A percentile compares a stretch with the other conserved stretches of the same genome.
phyloP scores from a whole-genome alignment of 1,140 invertebrate species.

The Triops cancriformis region DNA sequence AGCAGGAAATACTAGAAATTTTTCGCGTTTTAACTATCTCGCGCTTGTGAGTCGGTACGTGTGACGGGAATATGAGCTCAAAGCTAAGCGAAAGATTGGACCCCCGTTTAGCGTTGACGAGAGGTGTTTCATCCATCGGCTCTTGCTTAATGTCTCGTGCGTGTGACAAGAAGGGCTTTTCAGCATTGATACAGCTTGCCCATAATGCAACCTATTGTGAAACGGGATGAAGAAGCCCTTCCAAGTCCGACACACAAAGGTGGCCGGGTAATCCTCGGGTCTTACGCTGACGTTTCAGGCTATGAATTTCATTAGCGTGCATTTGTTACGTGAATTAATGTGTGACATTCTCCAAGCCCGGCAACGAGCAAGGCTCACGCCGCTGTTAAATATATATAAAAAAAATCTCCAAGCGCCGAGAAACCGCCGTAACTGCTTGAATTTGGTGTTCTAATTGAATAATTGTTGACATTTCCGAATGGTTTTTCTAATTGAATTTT shows the following conservation, averaged over 20 bases:
- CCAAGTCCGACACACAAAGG: not conserved
- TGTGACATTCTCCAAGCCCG: not conserved
- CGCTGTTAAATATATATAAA: no score
- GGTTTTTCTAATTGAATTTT: slow-evolving; percentile 30
- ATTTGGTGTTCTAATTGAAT: slow-evolving; percentile 2
- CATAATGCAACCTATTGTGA: not conserved
- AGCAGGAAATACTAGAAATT: no score
- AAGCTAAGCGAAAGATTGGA: no score
- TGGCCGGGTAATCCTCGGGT: not conserved
- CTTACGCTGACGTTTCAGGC: not conserved
- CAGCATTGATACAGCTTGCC: not conserved
- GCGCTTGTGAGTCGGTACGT: no score
- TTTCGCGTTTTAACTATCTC: no score
- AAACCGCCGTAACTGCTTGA: not conserved
- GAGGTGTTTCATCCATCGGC: no score
- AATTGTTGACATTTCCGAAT: not conserved
- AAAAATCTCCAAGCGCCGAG: not conserved
- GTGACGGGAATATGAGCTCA: no score
- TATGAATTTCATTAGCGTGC: not conserved
- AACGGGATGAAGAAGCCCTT: not conserved
- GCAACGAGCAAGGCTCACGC: no score
- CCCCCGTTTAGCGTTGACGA: no score
- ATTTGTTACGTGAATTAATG: not conserved
- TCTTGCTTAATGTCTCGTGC: not conserved
- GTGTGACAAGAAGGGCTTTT: not conserved